A percentile compares a stretch with the other conserved stretches of the same genome.
Evolutionary conservation across 2,113 vertebrate genomes (phyloP).

Genomic region (Tychaedon coryphoeus): DNA sequence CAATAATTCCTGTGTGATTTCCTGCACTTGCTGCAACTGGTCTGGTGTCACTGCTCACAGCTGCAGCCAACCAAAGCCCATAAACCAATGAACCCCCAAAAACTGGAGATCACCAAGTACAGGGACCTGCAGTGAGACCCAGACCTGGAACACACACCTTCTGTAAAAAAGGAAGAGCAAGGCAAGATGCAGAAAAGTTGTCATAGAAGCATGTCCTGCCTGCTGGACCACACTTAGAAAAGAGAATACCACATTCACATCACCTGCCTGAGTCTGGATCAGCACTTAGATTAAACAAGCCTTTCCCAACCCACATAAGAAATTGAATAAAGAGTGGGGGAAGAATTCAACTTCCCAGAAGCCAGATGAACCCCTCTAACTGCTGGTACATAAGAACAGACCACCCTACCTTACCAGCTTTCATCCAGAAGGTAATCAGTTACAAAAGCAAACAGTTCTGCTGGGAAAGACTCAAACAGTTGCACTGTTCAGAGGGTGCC

Average conservation of each 20-base stretch:
- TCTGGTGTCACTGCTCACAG: neutral
- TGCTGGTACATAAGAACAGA: neutral
- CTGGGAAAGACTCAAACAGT: neutral
- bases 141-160: neutral
- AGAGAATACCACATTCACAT: neutral
- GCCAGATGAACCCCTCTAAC: neutral
- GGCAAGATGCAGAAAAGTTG: neutral
- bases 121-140: neutral
- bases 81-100: neutral
- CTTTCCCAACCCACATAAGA: neutral
- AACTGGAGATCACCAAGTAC: neutral
- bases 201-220: neutral
- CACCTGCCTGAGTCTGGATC: neutral
- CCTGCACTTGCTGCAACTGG: neutral
- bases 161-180: neutral
- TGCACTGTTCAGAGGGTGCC: neutral
- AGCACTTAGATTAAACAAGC: neutral
- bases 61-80: neutral
- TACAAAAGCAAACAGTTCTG: neutral
- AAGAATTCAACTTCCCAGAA: neutral
- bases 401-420: neutral
- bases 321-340: accelerated
- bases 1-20: neutral
- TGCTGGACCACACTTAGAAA: neutral
- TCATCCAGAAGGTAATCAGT: neutral